These are phyloP conservation scores for Pseudorectes ferrugineus DNA, from an alignment of 2,113 vertebrate genomes.

Conservation along the genomic window DNA sequence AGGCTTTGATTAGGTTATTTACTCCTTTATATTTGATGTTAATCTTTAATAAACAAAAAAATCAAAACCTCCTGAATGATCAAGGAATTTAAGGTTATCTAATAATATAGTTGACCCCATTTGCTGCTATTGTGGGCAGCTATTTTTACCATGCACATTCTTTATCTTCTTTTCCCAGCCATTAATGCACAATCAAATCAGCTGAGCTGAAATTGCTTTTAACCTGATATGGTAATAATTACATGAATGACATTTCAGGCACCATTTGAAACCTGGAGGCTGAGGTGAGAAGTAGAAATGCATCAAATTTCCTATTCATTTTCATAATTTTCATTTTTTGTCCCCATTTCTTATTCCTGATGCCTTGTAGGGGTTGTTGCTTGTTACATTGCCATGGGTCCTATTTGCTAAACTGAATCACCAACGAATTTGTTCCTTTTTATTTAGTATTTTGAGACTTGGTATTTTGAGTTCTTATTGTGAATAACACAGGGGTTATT, in stretches of 20 bases:
- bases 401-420: background rate
- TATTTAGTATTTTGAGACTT: background rate
- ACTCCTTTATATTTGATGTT: background rate
- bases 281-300: background rate
- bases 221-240: conserved; percentile 66
- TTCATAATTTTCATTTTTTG: background rate
- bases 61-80: background rate
- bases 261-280: conserved; percentile 42
- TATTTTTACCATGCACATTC: background rate
- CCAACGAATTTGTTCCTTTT: background rate
- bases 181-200: conserved; percentile 66
- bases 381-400: background rate
- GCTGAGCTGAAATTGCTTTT: conserved; percentile 53
- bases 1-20: background rate
- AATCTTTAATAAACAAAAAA: conserved; percentile 12
- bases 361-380: background rate
- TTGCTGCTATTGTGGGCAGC: background rate
- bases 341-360: background rate
- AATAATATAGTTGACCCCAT: background rate
- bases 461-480: background rate
- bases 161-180: conserved; percentile 67
- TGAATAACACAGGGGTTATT: conserved; percentile 7
- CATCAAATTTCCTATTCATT: conserved; percentile 18
- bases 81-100: conserved; percentile 41
- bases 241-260: conserved; percentile 66